These are phyloP conservation scores for Paramormyrops kingsleyae DNA, from an alignment of 2,113 vertebrate species.

Conservation along the genomic window DNA sequence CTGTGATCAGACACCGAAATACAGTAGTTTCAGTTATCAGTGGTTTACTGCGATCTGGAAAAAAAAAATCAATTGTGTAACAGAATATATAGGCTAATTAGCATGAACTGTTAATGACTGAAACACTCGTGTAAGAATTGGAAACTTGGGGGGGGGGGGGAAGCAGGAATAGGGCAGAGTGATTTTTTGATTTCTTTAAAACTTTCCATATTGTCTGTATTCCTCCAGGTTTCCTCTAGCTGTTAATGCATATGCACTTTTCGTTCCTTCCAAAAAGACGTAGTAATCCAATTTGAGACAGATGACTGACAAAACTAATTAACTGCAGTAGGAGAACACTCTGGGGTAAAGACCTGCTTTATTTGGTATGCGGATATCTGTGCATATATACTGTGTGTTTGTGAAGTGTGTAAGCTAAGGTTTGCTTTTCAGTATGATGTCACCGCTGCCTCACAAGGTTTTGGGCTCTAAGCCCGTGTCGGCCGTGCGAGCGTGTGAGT, in stretches of 20 bases:
- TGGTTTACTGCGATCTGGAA: background rate
- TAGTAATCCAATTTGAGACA: conserved; percentile 37
- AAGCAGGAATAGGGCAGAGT: background rate
- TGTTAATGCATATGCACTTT: conserved; percentile 19
- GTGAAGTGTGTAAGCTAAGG: background rate
- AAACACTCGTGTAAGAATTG: background rate
- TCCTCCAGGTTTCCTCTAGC: conserved; percentile 21
- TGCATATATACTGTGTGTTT: background rate
- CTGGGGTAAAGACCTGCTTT: conserved; percentile 27
- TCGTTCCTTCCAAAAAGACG: conserved; percentile 22
- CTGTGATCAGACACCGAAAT: background rate
- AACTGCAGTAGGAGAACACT: conserved; percentile 31
- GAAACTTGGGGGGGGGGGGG: background rate
- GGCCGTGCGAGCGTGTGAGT: background rate
- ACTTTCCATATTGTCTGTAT: conserved; percentile 34
- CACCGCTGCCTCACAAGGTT: background rate
- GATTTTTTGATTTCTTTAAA: conserved; percentile 9
- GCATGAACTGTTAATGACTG: background rate
- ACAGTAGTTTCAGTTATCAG: background rate
- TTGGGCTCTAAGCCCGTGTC: background rate
- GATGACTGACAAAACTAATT: conserved; percentile 47
- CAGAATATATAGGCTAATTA: background rate
- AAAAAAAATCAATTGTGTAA: background rate
- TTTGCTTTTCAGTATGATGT: background rate
- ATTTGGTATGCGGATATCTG: background rate